Conservation (phyloP, 2,113 vertebrate genomes). For the Girardinichthys multiradiatus region DNA sequence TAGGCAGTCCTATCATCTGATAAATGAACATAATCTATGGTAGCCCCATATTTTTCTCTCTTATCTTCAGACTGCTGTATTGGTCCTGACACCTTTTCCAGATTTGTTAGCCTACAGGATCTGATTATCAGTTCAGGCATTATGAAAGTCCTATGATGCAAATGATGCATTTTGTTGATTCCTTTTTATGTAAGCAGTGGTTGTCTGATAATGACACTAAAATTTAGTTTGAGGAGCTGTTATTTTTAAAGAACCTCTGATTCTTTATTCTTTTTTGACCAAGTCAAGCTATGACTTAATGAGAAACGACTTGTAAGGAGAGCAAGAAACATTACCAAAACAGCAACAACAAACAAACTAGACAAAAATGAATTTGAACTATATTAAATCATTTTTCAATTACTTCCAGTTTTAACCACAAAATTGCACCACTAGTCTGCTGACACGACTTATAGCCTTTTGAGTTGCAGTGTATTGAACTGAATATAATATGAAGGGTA, state of each 20-base stretch:
- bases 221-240: conserved; percentile 52
- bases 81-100: conserved; percentile 34
- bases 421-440: conserved; percentile 27
- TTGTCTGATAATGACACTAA: conserved; percentile 72
- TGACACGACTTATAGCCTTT: neutral
- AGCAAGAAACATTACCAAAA: conserved; percentile 17
- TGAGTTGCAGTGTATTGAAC: conserved; percentile 24
- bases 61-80: conserved; percentile 22
- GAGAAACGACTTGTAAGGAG: conserved; percentile 21
- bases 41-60: neutral
- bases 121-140: conserved; percentile 13
- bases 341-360: conserved; percentile 15
- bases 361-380: conserved; percentile 33
- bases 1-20: neutral
- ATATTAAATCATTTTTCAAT: conserved; percentile 37
- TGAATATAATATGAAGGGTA: conserved; percentile 5
- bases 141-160: conserved; percentile 33
- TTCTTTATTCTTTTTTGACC: conserved; percentile 55
- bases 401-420: conserved; percentile 36
- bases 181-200: conserved; percentile 74
- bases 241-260: conserved; percentile 54
- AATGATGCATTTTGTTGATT: conserved; percentile 64
- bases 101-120: neutral
- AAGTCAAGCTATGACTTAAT: conserved; percentile 36
- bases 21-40: neutral